Base-by-base conservation (phyloP, 1,140 invertebrate genomes). In the Cydia splendana region DNA sequence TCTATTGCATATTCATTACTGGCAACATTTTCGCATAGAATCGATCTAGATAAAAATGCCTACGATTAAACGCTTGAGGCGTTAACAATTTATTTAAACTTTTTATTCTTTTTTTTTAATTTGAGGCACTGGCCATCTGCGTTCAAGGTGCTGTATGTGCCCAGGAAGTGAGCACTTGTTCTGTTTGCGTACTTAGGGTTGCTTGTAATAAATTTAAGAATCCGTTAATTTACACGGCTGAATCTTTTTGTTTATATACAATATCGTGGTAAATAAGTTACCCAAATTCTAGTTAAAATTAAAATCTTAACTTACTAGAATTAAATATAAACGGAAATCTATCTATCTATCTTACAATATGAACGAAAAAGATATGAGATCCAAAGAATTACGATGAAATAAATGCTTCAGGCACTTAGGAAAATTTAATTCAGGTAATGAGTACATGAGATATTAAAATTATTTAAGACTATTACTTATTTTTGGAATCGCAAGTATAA, bases 21-120 rank as follows among this genome's bases (percentile, higher is more conserved):
- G 77, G 81, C 76, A 85, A 84, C 83, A 73, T 83, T 82, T 87
- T 88, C 82, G 74, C 84, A 88, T 89, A 89, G 87, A 82, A 76
- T 78, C 81, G 81, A 82, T 85, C 82, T 82, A 87, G 85, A 88
- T 88, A 86, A 87, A 84, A 42, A 10, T 10, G 38, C n/a, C 57
- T 12, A 53, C 87, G 82, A 87, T 87, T 84, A 82, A 82, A 75
- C 81, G 86, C 89, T 80, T 48, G 28, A 78, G 84, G 90, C 84
- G 90, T 82, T 82, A 88, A 89, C 84, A 88, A 88, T 90, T 90
- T 90, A 89, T 91, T 88, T 86, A 82, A 88, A 89, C 83, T 83
- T 82, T 81, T 82, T 78, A 79, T 79, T 83, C 83, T 81, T 84
- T 80, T 81, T 80, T 75, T 48, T 48, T 15, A 10, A 13, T 48